Percentiles rank a stretch among this genome's conserved stretches.
phyloP scores from a whole-genome alignment of 2,797 vertebrate species.

The Girardinus metallicus region DNA sequence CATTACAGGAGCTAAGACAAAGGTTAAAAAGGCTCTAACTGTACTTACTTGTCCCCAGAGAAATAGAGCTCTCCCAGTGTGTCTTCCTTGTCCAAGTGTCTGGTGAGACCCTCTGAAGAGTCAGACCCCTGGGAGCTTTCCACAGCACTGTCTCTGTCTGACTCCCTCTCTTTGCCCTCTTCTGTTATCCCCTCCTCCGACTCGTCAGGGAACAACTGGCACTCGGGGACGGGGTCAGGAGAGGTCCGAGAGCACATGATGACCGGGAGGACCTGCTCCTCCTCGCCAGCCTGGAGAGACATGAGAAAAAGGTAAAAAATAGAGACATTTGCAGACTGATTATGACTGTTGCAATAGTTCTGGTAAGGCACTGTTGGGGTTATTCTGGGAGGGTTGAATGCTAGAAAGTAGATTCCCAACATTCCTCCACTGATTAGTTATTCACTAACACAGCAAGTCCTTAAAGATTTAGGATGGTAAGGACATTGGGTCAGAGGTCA shows the following conservation, averaged over 20 bases:
- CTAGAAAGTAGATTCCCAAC: slow-evolving; percentile 10
- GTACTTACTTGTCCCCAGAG: slow-evolving; percentile 88
- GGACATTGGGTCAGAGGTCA: slow-evolving; percentile 58
- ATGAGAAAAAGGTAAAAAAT: neutral
- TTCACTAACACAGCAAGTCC: slow-evolving; percentile 14
- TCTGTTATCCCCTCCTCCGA: slow-evolving; percentile 80
- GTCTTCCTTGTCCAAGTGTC: slow-evolving; percentile 83
- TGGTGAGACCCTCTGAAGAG: slow-evolving; percentile 79
- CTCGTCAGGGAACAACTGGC: slow-evolving; percentile 82
- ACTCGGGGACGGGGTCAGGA: slow-evolving; percentile 75
- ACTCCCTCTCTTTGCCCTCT: slow-evolving; percentile 83
- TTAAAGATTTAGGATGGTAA: slow-evolving; percentile 27
- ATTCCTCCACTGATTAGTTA: slow-evolving; percentile 53
- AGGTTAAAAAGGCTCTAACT: neutral
- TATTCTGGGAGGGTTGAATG: neutral
- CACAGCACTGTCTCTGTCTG: slow-evolving; percentile 90
- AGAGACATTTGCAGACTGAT: neutral
- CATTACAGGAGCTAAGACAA: neutral
- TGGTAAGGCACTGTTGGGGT: neutral
- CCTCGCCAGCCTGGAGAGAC: slow-evolving; percentile 78
- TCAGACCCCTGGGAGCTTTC: slow-evolving; percentile 88
- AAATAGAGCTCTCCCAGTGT: slow-evolving; percentile 85
- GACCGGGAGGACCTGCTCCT: slow-evolving; percentile 75
- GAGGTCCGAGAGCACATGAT: slow-evolving; percentile 82
- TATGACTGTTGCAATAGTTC: neutral